Conservation (phyloP, 2,797 vertebrate genomes). For the Eurystomus glaucurus region DNA sequence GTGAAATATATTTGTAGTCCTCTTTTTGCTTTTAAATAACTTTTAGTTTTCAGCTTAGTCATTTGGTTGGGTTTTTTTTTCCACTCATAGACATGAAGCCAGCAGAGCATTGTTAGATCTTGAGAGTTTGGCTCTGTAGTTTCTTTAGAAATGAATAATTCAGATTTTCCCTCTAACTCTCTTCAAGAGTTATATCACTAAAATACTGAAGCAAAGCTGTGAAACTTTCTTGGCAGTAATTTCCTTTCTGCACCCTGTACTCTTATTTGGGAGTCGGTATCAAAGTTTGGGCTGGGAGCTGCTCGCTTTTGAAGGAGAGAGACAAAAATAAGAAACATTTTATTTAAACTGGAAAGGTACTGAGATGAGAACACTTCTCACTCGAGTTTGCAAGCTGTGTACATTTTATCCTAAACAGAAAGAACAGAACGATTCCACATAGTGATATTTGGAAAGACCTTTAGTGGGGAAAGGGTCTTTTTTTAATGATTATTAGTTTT, state of each 20-base stretch:
- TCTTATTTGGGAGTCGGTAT: not conserved
- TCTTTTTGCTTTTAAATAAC: not conserved
- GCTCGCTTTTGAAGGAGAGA: too few species aligned
- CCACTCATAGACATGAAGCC: not conserved
- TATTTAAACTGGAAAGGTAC: not conserved
- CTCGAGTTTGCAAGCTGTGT: accelerated
- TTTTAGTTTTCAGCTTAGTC: not conserved
- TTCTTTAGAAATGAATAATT: not conserved
- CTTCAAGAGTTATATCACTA: not conserved
- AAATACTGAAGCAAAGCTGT: not conserved
- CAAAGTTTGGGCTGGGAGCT: not conserved
- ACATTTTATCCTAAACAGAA: not conserved
- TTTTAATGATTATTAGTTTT: not conserved
- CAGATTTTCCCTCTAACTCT: not conserved
- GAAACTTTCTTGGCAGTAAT: not conserved
- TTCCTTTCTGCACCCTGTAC: not conserved
- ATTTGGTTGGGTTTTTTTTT: accelerated
- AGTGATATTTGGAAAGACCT: not conserved
- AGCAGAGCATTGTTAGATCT: not conserved
- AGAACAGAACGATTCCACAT: not conserved
- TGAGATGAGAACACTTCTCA: not conserved
- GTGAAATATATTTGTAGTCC: accelerated
- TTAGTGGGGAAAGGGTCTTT: not conserved
- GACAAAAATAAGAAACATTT: not conserved
- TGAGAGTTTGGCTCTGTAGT: not conserved